These are phyloP conservation scores for Drosophila erecta DNA, from an alignment of 1,140 invertebrate species.

Conservation along the genomic window DNA sequence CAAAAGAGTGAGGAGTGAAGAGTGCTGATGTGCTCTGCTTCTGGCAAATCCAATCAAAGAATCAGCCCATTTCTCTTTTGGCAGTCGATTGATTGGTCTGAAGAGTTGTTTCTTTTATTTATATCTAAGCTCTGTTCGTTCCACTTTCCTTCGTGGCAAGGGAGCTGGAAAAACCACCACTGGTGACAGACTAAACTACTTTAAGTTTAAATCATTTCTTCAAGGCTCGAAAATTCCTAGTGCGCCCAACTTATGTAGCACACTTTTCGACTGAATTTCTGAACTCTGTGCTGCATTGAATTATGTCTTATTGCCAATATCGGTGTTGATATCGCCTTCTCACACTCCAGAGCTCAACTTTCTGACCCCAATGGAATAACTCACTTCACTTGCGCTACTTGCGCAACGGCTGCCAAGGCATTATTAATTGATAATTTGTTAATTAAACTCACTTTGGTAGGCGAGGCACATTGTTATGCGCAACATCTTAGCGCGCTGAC, in stretches of 20 bases:
- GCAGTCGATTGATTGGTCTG: slow-evolving; percentile 23
- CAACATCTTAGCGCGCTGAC: slow-evolving; percentile 34
- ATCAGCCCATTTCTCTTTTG: slow-evolving; percentile 13
- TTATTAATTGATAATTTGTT: slow-evolving; percentile 63
- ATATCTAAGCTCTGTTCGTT: neutral
- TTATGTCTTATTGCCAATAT: neutral
- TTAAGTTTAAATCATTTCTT: too few relatives aligned
- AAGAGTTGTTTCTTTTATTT: slow-evolving; percentile 6
- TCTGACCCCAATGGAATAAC: slow-evolving; percentile 10
- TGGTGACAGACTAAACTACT: neutral
- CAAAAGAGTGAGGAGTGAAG: slow-evolving; percentile 29
- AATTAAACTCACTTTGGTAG: slow-evolving; percentile 64
- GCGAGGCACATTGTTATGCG: slow-evolving; percentile 17
- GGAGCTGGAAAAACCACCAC: too few relatives aligned
- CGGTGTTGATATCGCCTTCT: neutral
- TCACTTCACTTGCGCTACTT: slow-evolving; percentile 7
- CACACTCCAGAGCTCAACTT: neutral
- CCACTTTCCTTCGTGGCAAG: neutral
- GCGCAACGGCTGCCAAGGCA: slow-evolving; percentile 37
- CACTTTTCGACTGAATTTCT: neutral
- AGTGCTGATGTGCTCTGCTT: slow-evolving; percentile 41
- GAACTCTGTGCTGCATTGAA: neutral
- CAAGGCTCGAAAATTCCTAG: too few relatives aligned
- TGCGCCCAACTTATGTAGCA: too few relatives aligned
- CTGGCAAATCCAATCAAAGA: slow-evolving; percentile 45